Conservation (phyloP, 2,888 invertebrate genomes). For the Eubasilissa splendida region DNA sequence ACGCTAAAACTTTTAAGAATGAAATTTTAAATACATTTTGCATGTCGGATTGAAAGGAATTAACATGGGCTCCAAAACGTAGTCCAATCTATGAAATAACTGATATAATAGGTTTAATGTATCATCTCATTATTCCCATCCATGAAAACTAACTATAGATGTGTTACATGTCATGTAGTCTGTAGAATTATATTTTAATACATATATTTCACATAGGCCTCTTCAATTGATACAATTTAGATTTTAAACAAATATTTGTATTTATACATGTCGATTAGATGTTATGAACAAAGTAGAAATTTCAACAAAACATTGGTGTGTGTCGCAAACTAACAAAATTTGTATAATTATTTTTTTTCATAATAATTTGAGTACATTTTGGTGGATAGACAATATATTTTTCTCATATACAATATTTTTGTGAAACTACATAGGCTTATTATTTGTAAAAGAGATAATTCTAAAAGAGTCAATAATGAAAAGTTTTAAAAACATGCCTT, state of each 20-base stretch:
- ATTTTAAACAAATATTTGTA: constrained; percentile 10
- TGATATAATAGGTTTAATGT: neutral
- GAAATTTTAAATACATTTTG: constrained; percentile 1
- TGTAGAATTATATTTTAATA: constrained; percentile 35
- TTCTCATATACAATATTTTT: constrained; percentile 7
- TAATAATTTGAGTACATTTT: neutral
- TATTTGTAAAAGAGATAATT: constrained; percentile 5
- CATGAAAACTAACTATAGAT: constrained; percentile 1
- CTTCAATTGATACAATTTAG: constrained; percentile 1
- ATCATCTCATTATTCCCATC: neutral
- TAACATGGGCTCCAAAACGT: neutral
- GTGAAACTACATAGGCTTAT: neutral
- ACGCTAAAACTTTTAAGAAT: constrained; percentile 5
- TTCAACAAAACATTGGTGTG: neutral
- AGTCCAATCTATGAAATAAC: constrained; percentile 1
- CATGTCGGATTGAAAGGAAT: neutral
- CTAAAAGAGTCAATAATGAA: constrained; percentile 24
- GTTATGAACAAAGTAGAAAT: neutral
- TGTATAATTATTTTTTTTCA: neutral
- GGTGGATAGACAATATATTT: constrained; percentile 31
- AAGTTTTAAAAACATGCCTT: constrained; percentile 34
- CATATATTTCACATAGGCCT: constrained; percentile 31
- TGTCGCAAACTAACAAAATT: too few relatives aligned
- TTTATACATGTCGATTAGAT: constrained; percentile 4
- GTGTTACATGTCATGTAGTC: neutral